These are phyloP conservation scores for Natator depressus DNA, from an alignment of 2,113 vertebrate genomes.

Conservation along the genomic window DNA sequence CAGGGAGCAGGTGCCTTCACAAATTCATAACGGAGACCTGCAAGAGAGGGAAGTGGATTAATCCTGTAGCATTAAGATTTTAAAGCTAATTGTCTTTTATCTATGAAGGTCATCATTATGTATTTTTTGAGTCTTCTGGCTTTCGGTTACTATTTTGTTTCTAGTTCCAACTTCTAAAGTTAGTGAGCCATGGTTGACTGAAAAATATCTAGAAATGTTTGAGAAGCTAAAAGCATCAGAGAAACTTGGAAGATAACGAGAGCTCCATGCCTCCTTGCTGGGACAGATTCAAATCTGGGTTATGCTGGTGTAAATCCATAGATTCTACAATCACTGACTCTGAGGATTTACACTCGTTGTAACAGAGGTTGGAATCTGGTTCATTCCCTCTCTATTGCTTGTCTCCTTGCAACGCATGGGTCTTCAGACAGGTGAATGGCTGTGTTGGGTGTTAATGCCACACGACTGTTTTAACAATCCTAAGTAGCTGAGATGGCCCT, in stretches of 20 bases:
- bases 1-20: not conserved
- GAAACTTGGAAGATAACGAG: not conserved
- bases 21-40: conserved; percentile 46
- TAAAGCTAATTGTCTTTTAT: not conserved
- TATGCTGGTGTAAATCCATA: not conserved
- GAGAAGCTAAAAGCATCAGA: not conserved
- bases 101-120: not conserved
- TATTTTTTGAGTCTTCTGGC: not conserved
- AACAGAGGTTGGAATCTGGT: not conserved
- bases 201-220: not conserved
- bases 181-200: not conserved
- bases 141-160: not conserved
- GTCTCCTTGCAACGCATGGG: not conserved
- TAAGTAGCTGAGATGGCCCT: not conserved
- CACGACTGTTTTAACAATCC: not conserved
- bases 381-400: not conserved
- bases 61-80: not conserved
- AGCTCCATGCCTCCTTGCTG: not conserved
- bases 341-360: not conserved
- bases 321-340: not conserved
- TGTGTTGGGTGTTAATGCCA: not conserved
- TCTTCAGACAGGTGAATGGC: not conserved
- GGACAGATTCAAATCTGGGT: not conserved
- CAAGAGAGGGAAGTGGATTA: not conserved
- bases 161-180: not conserved